phyloP scores from a whole-genome alignment of 2,888 invertebrate genomes.

The Eupithecia tripunctaria region DNA sequence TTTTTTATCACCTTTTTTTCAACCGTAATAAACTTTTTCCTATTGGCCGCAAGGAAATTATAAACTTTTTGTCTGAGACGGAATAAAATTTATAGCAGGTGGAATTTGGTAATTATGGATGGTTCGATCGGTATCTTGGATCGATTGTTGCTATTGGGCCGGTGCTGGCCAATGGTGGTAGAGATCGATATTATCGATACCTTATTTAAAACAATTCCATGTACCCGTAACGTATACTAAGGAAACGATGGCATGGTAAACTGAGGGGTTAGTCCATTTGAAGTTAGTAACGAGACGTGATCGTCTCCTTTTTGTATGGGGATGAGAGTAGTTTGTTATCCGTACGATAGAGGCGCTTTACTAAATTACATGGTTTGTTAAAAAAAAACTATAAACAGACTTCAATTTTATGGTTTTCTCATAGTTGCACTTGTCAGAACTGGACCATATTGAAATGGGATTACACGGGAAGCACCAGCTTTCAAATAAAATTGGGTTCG shows the following conservation, averaged over 20 bases:
- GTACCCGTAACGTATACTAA: neutral
- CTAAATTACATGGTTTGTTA: no score
- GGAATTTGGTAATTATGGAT: conserved; percentile 62
- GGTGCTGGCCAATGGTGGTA: conserved; percentile 58
- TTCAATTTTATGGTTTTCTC: no score
- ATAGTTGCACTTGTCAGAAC: no score
- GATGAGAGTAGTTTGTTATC: no score
- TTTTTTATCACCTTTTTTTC: conserved; percentile 68
- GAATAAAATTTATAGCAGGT: conserved; percentile 82
- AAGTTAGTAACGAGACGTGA: no score
- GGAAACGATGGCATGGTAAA: neutral
- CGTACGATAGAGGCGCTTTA: no score
- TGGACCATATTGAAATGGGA: no score
- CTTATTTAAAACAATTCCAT: neutral
- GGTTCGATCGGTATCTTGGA: conserved; percentile 58
- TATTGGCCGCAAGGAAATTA: conserved; percentile 79
- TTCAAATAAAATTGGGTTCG: no score
- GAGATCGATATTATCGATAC: conserved; percentile 52
- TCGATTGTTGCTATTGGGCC: conserved; percentile 53
- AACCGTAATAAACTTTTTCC: conserved; percentile 79
- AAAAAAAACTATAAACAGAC: no score
- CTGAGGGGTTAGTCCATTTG: no score
- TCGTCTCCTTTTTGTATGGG: no score
- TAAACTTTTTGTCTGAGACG: conserved; percentile 63
- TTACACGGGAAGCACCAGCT: no score